phyloP scores from a whole-genome alignment of 1,140 invertebrate genomes.

The Caenorhabditis briggsae region DNA sequence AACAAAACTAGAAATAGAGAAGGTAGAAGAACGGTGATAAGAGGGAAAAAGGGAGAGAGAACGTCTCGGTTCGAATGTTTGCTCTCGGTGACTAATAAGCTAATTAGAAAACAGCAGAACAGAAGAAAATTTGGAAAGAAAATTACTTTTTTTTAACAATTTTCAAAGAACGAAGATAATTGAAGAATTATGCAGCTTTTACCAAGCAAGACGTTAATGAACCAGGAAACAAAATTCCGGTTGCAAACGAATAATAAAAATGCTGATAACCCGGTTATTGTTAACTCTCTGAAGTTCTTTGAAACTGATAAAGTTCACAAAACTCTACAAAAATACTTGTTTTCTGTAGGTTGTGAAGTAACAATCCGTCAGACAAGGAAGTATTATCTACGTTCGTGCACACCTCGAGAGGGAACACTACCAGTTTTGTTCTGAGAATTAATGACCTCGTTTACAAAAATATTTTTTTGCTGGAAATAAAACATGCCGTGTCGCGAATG shows the following conservation, averaged over 20 bases:
- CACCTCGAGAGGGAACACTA: neutral
- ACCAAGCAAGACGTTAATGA: too few relatives aligned
- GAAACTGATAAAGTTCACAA: too few relatives aligned
- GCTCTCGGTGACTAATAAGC: conserved; percentile 14
- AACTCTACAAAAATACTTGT: too few relatives aligned
- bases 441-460: neutral
- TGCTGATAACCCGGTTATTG: too few relatives aligned
- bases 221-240: too few relatives aligned
- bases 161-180: neutral
- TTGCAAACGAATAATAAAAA: too few relatives aligned
- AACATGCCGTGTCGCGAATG: neutral
- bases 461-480: neutral
- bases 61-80: neutral
- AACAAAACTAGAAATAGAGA: conserved; percentile 8
- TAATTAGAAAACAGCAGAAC: conserved; percentile 15
- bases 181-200: neutral
- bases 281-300: too few relatives aligned
- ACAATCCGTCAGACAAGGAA: neutral
- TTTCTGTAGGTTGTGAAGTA: neutral
- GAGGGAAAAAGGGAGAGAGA: neutral
- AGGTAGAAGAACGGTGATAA: neutral
- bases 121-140: neutral
- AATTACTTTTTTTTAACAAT: neutral
- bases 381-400: neutral
- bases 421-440: neutral